Conservation (phyloP, 1,140 invertebrate species). For the Ceratitis capitata region DNA sequence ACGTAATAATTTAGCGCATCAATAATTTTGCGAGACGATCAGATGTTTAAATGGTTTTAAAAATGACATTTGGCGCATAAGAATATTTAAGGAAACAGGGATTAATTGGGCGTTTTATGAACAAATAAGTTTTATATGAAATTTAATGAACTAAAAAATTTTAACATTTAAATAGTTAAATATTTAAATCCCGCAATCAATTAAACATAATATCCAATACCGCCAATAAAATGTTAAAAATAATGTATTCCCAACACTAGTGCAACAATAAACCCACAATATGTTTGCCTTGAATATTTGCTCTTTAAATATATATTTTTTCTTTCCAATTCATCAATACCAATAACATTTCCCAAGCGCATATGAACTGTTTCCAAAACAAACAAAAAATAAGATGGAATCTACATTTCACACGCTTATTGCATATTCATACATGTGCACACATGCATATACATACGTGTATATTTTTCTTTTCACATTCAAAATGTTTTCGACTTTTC, state of each 20-base stretch:
- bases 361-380: not conserved
- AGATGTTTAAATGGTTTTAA: not conserved
- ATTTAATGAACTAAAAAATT: too few relatives aligned
- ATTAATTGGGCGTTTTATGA: too few relatives aligned
- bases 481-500: not conserved
- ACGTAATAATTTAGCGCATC: slow-evolving; percentile 3
- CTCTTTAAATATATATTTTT: too few relatives aligned
- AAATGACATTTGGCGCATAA: not conserved
- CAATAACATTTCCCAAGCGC: not conserved
- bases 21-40: not conserved
- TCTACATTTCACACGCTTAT: not conserved
- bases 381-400: not conserved
- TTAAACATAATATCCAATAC: too few relatives aligned
- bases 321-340: not conserved
- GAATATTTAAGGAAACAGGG: not conserved
- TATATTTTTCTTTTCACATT: not conserved
- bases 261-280: not conserved
- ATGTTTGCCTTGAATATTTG: not conserved
- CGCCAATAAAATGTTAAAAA: not conserved
- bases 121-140: too few relatives aligned
- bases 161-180: too few relatives aligned
- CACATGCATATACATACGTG: not conserved
- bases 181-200: too few relatives aligned
- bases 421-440: not conserved
- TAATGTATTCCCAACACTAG: not conserved